A percentile compares a stretch with the other conserved stretches of the same genome.
These are phyloP conservation scores for Volucella inanis DNA, from an alignment of 2,888 invertebrate species.

Conservation along the genomic window DNA sequence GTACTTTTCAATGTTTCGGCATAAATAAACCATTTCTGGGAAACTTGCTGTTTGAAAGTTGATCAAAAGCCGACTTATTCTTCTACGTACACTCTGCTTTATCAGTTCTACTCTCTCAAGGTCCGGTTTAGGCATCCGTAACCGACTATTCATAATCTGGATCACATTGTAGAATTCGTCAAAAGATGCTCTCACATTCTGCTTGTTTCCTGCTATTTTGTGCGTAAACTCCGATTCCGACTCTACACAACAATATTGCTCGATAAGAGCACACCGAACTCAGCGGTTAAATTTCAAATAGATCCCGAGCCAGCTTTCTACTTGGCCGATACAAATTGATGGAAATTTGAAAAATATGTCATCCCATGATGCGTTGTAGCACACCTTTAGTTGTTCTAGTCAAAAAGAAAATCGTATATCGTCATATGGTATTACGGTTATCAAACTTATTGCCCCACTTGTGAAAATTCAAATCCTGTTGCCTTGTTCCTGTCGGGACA, in stretches of 20 bases:
- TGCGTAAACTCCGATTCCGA: slow-evolving; percentile 8
- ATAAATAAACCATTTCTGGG: slow-evolving; percentile 8
- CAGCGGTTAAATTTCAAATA: background rate
- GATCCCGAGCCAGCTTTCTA: background rate
- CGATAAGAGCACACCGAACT: background rate
- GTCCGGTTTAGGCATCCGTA: background rate
- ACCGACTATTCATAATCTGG: background rate
- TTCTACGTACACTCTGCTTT: background rate
- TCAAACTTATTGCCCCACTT: background rate
- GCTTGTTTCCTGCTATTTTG: slow-evolving; percentile 3
- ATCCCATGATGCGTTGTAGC: too few relatives aligned
- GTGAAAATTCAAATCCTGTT: background rate
- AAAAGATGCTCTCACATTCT: background rate
- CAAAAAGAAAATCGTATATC: too few relatives aligned
- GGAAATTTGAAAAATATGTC: background rate
- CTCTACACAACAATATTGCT: slow-evolving; percentile 17
- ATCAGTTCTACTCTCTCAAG: background rate
- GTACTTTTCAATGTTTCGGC: slow-evolving; percentile 9
- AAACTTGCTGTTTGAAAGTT: slow-evolving; percentile 3
- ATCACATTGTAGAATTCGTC: slow-evolving; percentile 12
- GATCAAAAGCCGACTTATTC: background rate
- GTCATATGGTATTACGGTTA: too few relatives aligned
- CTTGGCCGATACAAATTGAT: background rate
- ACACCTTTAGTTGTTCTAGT: too few relatives aligned
- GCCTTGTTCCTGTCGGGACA: background rate